Conservation (phyloP, 2,888 invertebrate species). For the Sicus ferrugineus region DNA sequence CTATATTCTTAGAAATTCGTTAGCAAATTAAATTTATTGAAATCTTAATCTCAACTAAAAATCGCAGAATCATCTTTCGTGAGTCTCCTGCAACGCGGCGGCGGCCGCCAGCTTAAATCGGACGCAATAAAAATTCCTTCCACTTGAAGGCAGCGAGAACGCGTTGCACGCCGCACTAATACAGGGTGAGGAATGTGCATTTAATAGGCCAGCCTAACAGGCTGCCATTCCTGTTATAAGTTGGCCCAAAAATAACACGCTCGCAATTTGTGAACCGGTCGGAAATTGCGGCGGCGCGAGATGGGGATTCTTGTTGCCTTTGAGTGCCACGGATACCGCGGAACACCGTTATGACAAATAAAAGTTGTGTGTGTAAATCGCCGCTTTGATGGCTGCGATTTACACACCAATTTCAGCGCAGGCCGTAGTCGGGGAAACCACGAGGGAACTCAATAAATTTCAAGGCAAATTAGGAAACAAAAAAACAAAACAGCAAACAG, state of each 20-base stretch:
- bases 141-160: not conserved
- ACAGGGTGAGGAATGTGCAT: conserved; percentile 13
- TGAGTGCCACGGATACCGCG: not conserved
- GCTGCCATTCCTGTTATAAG: conserved; percentile 11
- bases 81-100: no score
- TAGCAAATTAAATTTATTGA: no score
- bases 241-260: conserved; percentile 1
- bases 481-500: not conserved
- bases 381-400: not conserved
- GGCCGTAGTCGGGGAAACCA: not conserved
- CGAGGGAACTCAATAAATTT: not conserved
- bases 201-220: conserved; percentile 7
- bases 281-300: not conserved
- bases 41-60: no score
- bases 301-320: conserved; percentile 5
- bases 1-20: not conserved
- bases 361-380: no score
- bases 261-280: conserved; percentile 7
- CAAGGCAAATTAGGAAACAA: not conserved
- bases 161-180: not conserved
- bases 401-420: conserved; percentile 8
- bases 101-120: no score
- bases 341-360: conserved; percentile 19
- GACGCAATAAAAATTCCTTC: not conserved
- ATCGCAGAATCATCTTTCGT: no score